Base-by-base conservation (phyloP, 2,797 vertebrate genomes). In the Austrolebias charrua region DNA sequence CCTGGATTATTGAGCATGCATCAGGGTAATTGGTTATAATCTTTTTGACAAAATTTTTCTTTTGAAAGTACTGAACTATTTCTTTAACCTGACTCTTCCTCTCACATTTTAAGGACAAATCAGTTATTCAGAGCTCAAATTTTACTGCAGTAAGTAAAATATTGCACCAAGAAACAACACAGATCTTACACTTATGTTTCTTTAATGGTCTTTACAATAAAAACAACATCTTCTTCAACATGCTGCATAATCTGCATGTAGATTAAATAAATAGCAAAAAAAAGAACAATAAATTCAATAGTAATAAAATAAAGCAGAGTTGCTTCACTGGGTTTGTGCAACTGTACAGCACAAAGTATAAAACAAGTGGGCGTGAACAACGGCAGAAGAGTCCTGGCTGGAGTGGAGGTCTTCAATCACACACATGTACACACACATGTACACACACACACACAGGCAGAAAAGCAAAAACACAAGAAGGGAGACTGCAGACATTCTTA, bases 131-230 rank as follows among this genome's bases (percentile, higher is more conserved):
- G 67, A 13, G 46, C 18, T 18, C 19, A 63, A 33, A 19, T 46
- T 60, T 69, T 35, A 28, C 71, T 78, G 70, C 52, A 24, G 24
- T 49, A 60, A 66, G 60, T 63, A 61, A 63, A 62, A 72, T 75
- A 76, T 61, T 73, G 73, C 73, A 91, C 75, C 79, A 84, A 92
- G 77, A 90, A 88, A 93, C 88, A 89, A 91, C 85, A 93, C 89
- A 89, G 85, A 84, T 79, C 69, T 82, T 79, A 89, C 85, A 87
- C 73, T 91, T 85, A 84, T 82, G 78, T 77, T 85, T 91, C 87
- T 93, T 93, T 92, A 94, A 92, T 87, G 81, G 75, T 86, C 61
- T 91, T 90, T 90, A 90, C 88, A 91, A 74, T 82, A 69, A 85
- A 55, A 58, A 55, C 19, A 66, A 79, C 82, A 73, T 78, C 80